Base-by-base conservation (phyloP, 2,113 vertebrate species). In the Actenoides lindsayi region DNA sequence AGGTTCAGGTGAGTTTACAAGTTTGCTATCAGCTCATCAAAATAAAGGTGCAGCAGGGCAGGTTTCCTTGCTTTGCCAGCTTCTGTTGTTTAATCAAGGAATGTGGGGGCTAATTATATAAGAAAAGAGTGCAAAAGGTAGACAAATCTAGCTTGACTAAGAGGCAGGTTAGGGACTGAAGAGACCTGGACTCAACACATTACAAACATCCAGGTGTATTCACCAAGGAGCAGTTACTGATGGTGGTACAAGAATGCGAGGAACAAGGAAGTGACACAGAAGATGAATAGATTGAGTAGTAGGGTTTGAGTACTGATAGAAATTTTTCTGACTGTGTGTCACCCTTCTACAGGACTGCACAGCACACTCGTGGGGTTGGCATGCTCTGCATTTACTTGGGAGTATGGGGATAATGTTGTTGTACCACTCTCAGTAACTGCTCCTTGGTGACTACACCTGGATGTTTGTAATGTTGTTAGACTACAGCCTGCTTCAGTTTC, bases 121-220 rank as follows among this genome's bases (percentile, higher is more conserved):
- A 85, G n/a, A 75, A 23, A 53, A 50, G 30, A 65, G 18, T 10
- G 41, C 30, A 48, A 37, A 89, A 60, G 35, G 13, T 3, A 44
- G 54, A 6, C 35, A 44, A 4, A 4, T 74, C 39, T n/a, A 27
- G 10, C 42, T 87, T 48, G 37, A 56, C 53, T 70, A 51, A 83
- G 56, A 70, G 63, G 19, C 35, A 31, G 8, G 16, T 63, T 56
- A 44, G 64, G 71, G 56, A 30, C 48, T 63, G 3, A 24, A 63
- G 33, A 0, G 0, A 27, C 41, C 60, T 51, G 37, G 7, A 50
- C 19, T 50, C 42, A 27, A 2, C 2, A 17, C 1, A 0, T 57
- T 56, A 3, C 46, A 56, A 76, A 67, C 19, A 41, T 13, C 10
- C 53, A 18, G 23, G 5, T 41, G 20, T 23, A 41, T 20, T 35